Conservation (phyloP, 2,113 vertebrate genomes). For the Puffinus mauretanicus region DNA sequence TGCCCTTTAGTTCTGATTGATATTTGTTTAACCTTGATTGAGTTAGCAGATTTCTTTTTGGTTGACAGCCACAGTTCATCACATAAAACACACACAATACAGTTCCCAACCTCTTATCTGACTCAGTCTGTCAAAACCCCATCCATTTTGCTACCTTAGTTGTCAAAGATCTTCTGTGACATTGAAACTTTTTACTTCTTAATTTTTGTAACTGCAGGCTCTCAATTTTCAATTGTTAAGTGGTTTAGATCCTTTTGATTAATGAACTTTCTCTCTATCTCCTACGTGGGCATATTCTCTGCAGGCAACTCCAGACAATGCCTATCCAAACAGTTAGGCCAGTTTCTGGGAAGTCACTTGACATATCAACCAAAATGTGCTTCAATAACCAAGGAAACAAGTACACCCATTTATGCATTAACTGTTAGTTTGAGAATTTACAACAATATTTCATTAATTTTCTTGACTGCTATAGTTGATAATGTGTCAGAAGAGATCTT, state of each 20-base stretch:
- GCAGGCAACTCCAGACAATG: not conserved
- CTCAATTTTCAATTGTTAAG: not conserved
- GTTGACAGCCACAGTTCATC: not conserved
- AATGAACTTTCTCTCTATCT: not conserved
- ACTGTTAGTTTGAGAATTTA: not conserved
- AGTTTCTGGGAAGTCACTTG: not conserved
- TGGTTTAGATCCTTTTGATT: not conserved
- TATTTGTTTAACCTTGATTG: not conserved
- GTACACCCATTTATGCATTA: not conserved
- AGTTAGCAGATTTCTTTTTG: not conserved
- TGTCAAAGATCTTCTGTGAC: not conserved
- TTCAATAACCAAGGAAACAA: not conserved
- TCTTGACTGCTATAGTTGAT: not conserved
- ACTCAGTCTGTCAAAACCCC: not conserved
- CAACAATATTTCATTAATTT: not conserved
- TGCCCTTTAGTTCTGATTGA: not conserved
- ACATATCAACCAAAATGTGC: not conserved
- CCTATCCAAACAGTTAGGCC: not conserved
- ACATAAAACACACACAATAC: not conserved
- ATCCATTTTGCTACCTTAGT: not conserved
- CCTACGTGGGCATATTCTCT: not conserved
- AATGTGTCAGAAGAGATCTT: not conserved
- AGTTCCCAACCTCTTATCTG: not conserved
- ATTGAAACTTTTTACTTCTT: not conserved
- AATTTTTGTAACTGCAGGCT: not conserved